Percentiles rank a stretch among this genome's conserved stretches.
phyloP scores from a whole-genome alignment of 2,113 vertebrate species.

The Phyllopteryx taeniolatus region DNA sequence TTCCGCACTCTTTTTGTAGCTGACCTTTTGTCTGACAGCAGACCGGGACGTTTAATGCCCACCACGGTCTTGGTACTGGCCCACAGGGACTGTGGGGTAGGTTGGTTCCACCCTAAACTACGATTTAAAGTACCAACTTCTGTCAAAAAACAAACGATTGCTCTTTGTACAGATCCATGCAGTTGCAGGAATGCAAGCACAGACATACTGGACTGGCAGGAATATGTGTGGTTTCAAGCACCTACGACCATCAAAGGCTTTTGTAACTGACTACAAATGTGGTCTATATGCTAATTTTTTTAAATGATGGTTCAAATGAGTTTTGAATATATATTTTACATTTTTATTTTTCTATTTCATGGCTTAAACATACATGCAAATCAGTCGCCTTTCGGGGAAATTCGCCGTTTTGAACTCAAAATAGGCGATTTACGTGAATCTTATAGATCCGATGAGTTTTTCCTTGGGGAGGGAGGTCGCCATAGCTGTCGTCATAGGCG shows the following conservation, averaged over 20 bases:
- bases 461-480: no score
- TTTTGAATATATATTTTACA: constrained; percentile 10
- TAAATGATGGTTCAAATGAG: constrained; percentile 12
- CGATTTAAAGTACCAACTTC: constrained; percentile 83
- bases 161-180: constrained; percentile 73
- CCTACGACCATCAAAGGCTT: constrained; percentile 87
- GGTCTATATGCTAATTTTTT: constrained; percentile 16
- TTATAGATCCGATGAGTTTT: no score
- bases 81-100: constrained; percentile 85
- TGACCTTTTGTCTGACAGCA: constrained; percentile 85
- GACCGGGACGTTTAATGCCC: constrained; percentile 75
- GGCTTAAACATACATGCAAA: no score
- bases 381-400: no score
- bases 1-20: constrained; percentile 90
- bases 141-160: constrained; percentile 80
- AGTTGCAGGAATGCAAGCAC: not conserved
- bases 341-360: not conserved
- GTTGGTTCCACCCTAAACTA: constrained; percentile 91
- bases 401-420: no score
- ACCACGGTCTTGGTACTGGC: constrained; percentile 82
- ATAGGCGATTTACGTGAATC: no score
- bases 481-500: no score
- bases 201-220: constrained; percentile 62
- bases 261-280: constrained; percentile 62
- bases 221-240: constrained; percentile 95